Evolutionary conservation across 2,888 invertebrate genomes (phyloP).

Genomic region (Drosophila peninsularis): DNA sequence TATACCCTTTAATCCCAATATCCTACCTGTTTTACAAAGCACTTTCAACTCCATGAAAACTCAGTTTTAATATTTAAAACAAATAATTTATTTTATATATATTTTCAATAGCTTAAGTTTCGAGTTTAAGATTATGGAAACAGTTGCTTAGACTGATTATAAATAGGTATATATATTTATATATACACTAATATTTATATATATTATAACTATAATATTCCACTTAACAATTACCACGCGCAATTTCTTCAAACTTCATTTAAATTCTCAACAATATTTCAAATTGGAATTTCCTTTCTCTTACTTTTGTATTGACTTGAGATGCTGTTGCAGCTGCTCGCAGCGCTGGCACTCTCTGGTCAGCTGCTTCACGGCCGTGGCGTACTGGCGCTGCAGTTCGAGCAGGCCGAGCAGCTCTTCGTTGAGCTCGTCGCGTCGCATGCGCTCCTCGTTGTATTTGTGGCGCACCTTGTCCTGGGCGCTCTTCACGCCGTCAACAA

Average conservation of each 20-base stretch:
- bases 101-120: constrained; percentile 6
- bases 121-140: neutral
- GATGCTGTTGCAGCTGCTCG: constrained; percentile 85
- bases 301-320: constrained; percentile 81
- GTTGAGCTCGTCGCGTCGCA: constrained; percentile 88
- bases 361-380: constrained; percentile 90
- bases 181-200: neutral
- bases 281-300: neutral
- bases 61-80: neutral
- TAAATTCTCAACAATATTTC: neutral
- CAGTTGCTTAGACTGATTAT: neutral
- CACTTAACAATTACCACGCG: neutral
- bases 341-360: constrained; percentile 90
- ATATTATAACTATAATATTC: neutral
- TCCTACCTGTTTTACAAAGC: too few relatives aligned
- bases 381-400: constrained; percentile 91
- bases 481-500: constrained; percentile 94
- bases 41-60: too few relatives aligned
- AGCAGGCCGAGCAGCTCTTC: constrained; percentile 86
- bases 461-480: constrained; percentile 91
- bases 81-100: constrained; percentile 2
- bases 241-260: neutral
- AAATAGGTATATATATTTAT: constrained; percentile 6
- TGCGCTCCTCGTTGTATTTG: constrained; percentile 88
- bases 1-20: too few relatives aligned